These are phyloP conservation scores for Latrodectus hesperus DNA, from an alignment of 2,888 invertebrate genomes.

Conservation along the genomic window DNA sequence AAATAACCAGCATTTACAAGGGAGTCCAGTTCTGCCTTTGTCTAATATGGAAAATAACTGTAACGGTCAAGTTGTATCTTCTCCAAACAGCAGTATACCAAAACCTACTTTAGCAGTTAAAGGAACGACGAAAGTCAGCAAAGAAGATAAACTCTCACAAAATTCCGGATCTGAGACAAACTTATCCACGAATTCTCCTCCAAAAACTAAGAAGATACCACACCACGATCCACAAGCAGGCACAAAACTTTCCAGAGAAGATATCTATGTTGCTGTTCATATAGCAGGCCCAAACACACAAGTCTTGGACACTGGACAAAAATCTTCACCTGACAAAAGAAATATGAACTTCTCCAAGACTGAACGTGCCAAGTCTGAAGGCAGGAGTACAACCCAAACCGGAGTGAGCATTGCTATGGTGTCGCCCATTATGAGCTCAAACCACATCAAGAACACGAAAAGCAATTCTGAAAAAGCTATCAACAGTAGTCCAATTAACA, in stretches of 20 bases:
- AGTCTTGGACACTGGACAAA: conserved; percentile 47
- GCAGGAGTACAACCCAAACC: conserved; percentile 71
- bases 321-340: conserved; percentile 43
- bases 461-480: conserved; percentile 19
- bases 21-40: conserved; percentile 10
- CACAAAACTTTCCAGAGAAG: conserved; percentile 60
- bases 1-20: conserved; percentile 13
- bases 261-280: conserved; percentile 67
- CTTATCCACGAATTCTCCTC: conserved; percentile 69
- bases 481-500: conserved; percentile 2
- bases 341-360: conserved; percentile 58
- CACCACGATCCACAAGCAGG: conserved; percentile 47
- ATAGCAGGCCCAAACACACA: conserved; percentile 64
- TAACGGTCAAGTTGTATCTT: conserved; percentile 52
- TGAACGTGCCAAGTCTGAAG: conserved; percentile 73
- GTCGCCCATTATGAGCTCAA: conserved; percentile 82
- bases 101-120: conserved; percentile 94
- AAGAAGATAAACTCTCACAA: conserved; percentile 49
- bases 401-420: conserved; percentile 79
- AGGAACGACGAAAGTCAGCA: conserved; percentile 83
- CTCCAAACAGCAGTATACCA: conserved; percentile 78
- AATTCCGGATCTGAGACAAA: conserved; percentile 64
- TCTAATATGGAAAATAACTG: conserved; percentile 54
- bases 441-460: conserved; percentile 53
- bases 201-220: conserved; percentile 64